phyloP scores from a whole-genome alignment of 2,113 vertebrate genomes.

The Ovis aries region ARS-UI_Ramb_v3.0 NC_056054.1:275933001-275933500 shows the following conservation, averaged over 20 bases:
- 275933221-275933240: background rate
- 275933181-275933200: background rate
- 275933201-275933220: background rate
- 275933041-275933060: background rate
- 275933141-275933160: background rate
- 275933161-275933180: background rate
- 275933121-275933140: background rate
- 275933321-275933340: background rate
- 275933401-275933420: rapidly evolving
- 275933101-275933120: background rate
- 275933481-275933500: background rate
- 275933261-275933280: background rate
- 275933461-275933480: background rate
- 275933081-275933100: background rate
- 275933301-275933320: background rate
- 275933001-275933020: background rate
- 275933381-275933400: rapidly evolving
- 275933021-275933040: background rate
- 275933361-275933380: background rate
- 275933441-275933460: background rate
- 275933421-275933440: background rate
- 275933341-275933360: background rate
- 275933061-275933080: background rate
- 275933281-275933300: background rate
- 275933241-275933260: background rate